Evolutionary conservation across 2,113 vertebrate genomes (phyloP), one percentile per base, ranked within the genome.

Genomic region (Perca schrenkii): DNA sequence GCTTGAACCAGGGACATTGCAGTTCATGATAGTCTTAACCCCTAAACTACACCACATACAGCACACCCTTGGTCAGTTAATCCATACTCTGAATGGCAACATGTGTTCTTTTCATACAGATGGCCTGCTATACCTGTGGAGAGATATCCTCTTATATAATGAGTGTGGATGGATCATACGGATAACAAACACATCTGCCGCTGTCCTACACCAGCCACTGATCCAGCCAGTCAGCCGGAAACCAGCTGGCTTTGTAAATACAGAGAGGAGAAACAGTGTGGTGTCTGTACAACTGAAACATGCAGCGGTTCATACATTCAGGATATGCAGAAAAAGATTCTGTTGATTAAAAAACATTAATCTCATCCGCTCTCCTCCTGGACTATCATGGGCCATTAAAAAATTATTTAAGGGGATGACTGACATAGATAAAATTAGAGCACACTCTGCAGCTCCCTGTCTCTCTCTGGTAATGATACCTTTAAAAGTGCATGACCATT

Each of bases 121-220:
- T 88, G 88, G 76, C 81, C 76, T 79, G 73, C 84, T 91, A 89
- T 91, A 89, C 86, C 86, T 89, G 87, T 43, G 17, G 49, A 74
- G n/a, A 72, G 34, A 93, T 43, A 43, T 90, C 84, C 84, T 85
- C 77, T 92, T 92, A 91, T 84, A 80, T 90, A 91, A 93, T 58
- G 46, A 58, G 22, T 68, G 79, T 77, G 56, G 73, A 77, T 68
- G 85, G 84, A 86, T 89, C 82, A 91, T 83, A 75, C 46, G 60
- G 85, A 91, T 92, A 80, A 89, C 68, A 78, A 76, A 79, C 75
- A 84, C 91, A 92, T 90, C 91, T 92, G 93, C 74, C 74, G 77
- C 82, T 75, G 75, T 80, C 78, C 65, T 34, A 71, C 82, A 79
- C 79, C 78, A 91, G 87, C 85, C 87, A 82, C 80, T 89, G 89